phyloP scores from a whole-genome alignment of 2,888 invertebrate species.

The Malthinus seriepunctatus region DNA sequence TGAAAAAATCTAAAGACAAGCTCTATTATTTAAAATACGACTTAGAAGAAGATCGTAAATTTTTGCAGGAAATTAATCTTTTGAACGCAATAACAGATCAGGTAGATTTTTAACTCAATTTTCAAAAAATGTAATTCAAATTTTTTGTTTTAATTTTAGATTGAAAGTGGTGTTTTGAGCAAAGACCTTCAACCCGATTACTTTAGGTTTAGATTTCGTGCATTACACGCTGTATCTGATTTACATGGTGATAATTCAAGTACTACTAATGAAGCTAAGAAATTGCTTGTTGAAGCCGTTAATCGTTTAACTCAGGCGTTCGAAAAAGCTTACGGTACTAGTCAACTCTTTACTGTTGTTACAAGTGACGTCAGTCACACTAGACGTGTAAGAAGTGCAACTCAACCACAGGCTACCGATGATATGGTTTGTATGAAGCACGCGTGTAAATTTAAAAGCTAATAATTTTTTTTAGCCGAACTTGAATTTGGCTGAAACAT shows the following conservation, averaged over 20 bases:
- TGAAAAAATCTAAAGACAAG: constrained; percentile 41
- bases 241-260: constrained; percentile 68
- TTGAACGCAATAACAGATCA: constrained; percentile 62
- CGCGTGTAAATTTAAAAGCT: background rate
- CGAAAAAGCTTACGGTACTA: constrained; percentile 60
- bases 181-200: constrained; percentile 65
- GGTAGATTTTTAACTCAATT: constrained; percentile 41
- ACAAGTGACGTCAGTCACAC: constrained; percentile 69
- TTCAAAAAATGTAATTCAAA: background rate
- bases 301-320: constrained; percentile 60
- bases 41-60: constrained; percentile 64
- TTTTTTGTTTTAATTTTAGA: constrained; percentile 47
- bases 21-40: constrained; percentile 44
- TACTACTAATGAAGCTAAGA: constrained; percentile 66
- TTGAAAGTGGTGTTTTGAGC: constrained; percentile 55
- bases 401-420: constrained; percentile 30
- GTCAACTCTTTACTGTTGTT: constrained; percentile 66
- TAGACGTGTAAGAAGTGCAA: constrained; percentile 54
- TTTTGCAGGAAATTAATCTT: constrained; percentile 64
- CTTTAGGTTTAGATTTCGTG: constrained; percentile 67
- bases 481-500: constrained; percentile 63
- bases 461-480: constrained; percentile 16
- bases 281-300: constrained; percentile 62
- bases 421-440: background rate
- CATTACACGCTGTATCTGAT: constrained; percentile 66